Percentiles rank a stretch among this genome's conserved stretches.
phyloP scores from a whole-genome alignment of 2,797 vertebrate genomes.

The Hydrolagus colliei region DNA sequence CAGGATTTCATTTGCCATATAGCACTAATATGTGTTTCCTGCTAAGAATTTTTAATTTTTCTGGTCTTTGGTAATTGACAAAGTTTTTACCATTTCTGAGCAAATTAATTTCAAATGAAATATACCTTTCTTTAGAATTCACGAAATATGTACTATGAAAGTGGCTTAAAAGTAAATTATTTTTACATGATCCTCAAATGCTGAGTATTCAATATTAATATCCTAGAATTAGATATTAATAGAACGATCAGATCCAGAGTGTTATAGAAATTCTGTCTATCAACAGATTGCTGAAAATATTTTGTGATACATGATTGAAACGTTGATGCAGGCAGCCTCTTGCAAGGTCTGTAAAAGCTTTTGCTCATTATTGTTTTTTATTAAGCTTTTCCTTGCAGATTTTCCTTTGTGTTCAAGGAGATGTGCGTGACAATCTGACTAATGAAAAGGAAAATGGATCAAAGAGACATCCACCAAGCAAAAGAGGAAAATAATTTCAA shows the following conservation, averaged over 20 bases:
- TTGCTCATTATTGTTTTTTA: no score
- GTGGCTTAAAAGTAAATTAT: background rate
- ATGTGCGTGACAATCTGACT: background rate
- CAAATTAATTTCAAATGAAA: background rate
- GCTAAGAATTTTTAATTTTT: background rate
- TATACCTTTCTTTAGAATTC: background rate
- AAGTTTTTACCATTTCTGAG: background rate
- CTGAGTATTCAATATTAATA: no score
- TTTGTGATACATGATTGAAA: no score
- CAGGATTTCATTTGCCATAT: no score
- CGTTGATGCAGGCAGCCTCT: no score
- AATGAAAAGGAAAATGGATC: constrained; percentile 10
- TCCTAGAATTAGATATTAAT: no score
- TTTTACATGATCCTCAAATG: background rate
- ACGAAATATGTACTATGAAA: background rate
- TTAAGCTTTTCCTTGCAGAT: no score
- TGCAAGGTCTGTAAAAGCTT: no score
- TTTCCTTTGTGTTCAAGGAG: background rate
- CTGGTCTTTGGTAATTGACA: background rate
- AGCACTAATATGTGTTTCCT: background rate
- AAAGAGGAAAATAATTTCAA: background rate
- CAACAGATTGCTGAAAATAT: no score
- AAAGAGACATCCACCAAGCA: background rate
- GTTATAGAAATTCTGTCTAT: no score
- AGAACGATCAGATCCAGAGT: no score